Conservation (phyloP, 2,113 vertebrate species). For the Crotalus viridis region DNA sequence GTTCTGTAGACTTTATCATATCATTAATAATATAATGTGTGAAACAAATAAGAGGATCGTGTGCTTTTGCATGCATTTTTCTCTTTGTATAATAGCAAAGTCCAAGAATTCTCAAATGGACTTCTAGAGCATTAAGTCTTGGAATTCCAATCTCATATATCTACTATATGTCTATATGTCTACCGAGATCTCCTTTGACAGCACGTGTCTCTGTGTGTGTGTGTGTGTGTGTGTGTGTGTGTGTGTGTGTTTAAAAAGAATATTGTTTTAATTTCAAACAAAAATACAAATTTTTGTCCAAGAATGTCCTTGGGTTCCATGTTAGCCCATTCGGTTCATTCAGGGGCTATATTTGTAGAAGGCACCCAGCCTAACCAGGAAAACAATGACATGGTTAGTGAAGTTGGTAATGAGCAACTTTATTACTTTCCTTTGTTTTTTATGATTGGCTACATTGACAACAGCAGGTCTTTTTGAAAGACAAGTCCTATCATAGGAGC, state of each 20-base stretch:
- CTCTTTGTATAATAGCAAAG: not conserved
- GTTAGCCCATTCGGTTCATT: not conserved
- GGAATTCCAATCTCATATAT: not conserved
- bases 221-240: no score
- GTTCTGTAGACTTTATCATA: slow-evolving; percentile 14
- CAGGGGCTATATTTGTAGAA: not conserved
- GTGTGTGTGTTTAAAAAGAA: not conserved
- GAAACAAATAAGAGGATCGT: slow-evolving; percentile 19
- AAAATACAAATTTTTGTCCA: not conserved
- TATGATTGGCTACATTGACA: not conserved
- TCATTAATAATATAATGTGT: slow-evolving; percentile 18
- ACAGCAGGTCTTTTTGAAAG: not conserved
- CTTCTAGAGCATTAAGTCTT: not conserved
- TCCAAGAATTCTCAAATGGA: not conserved
- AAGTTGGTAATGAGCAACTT: not conserved
- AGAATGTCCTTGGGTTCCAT: not conserved
- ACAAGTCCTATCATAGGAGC: not conserved
- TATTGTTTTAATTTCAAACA: not conserved
- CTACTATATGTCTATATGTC: not conserved
- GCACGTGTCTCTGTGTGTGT: no score
- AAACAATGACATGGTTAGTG: not conserved
- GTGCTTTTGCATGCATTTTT: not conserved
- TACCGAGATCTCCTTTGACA: not conserved
- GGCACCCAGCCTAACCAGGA: not conserved
- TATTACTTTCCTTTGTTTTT: not conserved